Evolutionary conservation across 1,140 invertebrate species (phyloP), one percentile per base, ranked within the genome.

Genomic region (Ridgeia piscesae): DNA sequence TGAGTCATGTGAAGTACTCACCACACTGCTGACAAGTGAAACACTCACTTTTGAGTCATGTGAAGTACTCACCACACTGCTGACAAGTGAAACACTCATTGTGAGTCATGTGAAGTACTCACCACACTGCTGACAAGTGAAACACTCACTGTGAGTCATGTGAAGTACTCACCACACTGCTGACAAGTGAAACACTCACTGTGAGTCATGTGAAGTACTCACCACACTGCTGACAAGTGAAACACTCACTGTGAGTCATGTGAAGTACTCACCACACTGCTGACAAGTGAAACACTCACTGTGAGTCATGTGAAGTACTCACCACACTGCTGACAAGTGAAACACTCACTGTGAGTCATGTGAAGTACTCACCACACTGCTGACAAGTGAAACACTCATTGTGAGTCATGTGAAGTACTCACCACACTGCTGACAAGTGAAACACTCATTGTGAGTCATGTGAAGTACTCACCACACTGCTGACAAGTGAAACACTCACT

Each of bases 141-240:
- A 99, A 95, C 99, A 96, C 93, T 97, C 96, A 42, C 99, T 98
- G 95, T 99, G 99, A 21, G 58, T 21, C 58, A 77, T 2, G 58
- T 77, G 58, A 77, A 77, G n/a, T n/a, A 96, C 96, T 95, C 94
- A 96, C 96, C 97, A 95, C 99, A 99, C 92, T 97, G 97, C 94
- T 97, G 97, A 95, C 99, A 99, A n/a, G 97, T 98, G 95, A 99
- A 99, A 95, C 99, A 99, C 93, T 97, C 96, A 42, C 99, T 98
- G 95, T 99, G 99, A 27, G 58, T 27, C 58, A 77, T 0, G 58
- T 77, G 58, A 77, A 77, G n/a, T n/a, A 96, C 96, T 95, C 94
- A 96, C 96, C 97, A 95, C 99, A 99, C 92, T 97, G 97, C 94
- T 97, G 97, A 95, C 99, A 99, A 42, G 97, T 98, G 95, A 99